Percentiles rank a stretch among this genome's conserved stretches.
Conservation (phyloP, 2,113 vertebrate genomes). For the Pyxicephalus adspersus region DNA sequence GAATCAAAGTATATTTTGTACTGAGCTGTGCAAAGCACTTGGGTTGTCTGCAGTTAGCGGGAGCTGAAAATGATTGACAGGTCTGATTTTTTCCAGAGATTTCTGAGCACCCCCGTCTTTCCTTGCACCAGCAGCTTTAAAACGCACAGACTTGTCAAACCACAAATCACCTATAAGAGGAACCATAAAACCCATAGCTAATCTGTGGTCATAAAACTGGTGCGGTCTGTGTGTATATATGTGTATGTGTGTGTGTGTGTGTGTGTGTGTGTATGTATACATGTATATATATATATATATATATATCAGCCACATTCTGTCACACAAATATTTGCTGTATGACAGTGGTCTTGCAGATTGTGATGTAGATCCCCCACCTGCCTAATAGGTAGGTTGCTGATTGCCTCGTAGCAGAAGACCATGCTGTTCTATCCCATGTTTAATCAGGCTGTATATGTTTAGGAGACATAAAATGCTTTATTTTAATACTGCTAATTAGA, state of each 20-base stretch:
- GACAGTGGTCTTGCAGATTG: slow-evolving; percentile 5
- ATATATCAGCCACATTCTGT: neutral
- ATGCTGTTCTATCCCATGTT: slow-evolving; percentile 17
- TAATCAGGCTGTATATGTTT: slow-evolving; percentile 32
- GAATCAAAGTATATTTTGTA: neutral
- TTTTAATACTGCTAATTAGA: neutral
- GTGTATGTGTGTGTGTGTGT: too few relatives aligned
- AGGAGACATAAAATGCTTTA: slow-evolving; percentile 14
- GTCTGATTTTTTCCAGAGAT: neutral
- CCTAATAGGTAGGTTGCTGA: slow-evolving; percentile 25
- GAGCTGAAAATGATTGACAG: slow-evolving; percentile 14
- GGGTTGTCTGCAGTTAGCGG: neutral
- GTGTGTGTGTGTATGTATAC: too few relatives aligned
- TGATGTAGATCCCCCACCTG: slow-evolving; percentile 9
- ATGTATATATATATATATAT: neutral
- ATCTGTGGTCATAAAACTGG: too few relatives aligned
- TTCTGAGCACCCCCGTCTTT: neutral
- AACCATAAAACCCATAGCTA: neutral
- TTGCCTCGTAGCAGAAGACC: slow-evolving; percentile 8
- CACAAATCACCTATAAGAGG: neutral
- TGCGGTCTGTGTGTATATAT: too few relatives aligned
- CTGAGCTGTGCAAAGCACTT: neutral
- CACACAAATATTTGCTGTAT: slow-evolving; percentile 17
- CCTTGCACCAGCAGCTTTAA: neutral
- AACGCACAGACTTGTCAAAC: neutral